Evolutionary conservation across 2,888 invertebrate species (phyloP).

Genomic region (Drosophila paracracens): DNA sequence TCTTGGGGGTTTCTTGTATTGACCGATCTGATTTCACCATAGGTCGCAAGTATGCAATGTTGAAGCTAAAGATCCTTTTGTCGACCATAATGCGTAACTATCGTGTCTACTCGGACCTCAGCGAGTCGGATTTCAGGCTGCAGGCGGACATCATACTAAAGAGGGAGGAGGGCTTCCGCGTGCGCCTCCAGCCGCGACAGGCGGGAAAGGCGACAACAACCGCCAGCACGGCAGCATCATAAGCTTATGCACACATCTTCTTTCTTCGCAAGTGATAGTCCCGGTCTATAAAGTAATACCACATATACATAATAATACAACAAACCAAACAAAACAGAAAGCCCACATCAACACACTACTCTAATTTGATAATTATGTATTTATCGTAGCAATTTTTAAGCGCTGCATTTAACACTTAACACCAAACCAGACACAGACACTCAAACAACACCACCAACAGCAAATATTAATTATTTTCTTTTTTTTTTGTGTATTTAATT

Average conservation of each 20-base stretch:
- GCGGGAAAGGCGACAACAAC: constrained; percentile 54
- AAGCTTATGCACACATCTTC: constrained; percentile 40
- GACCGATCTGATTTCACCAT: constrained; percentile 23
- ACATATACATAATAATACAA: constrained; percentile 42
- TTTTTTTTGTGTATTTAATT: constrained; percentile 69
- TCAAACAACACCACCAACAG: constrained; percentile 29
- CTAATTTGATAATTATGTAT: constrained; percentile 40
- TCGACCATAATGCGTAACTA: constrained; percentile 91
- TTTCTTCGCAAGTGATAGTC: constrained; percentile 71
- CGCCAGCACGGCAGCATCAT: constrained; percentile 57
- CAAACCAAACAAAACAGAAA: constrained; percentile 24
- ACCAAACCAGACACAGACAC: constrained; percentile 16
- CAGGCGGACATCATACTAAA: constrained; percentile 92
- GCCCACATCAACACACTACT: constrained; percentile 27
- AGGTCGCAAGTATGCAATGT: constrained; percentile 93
- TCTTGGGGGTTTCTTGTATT: neutral
- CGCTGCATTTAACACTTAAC: constrained; percentile 61
- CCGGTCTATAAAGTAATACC: constrained; percentile 71
- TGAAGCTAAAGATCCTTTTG: constrained; percentile 91
- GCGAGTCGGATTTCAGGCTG: constrained; percentile 89
- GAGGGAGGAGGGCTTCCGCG: constrained; percentile 91
- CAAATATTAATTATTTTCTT: constrained; percentile 51
- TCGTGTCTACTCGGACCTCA: constrained; percentile 89
- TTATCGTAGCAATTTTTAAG: constrained; percentile 42
- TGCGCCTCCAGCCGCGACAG: constrained; percentile 88